phyloP scores from a whole-genome alignment of 2,888 invertebrate genomes.

The Pimpla rufipes region DNA sequence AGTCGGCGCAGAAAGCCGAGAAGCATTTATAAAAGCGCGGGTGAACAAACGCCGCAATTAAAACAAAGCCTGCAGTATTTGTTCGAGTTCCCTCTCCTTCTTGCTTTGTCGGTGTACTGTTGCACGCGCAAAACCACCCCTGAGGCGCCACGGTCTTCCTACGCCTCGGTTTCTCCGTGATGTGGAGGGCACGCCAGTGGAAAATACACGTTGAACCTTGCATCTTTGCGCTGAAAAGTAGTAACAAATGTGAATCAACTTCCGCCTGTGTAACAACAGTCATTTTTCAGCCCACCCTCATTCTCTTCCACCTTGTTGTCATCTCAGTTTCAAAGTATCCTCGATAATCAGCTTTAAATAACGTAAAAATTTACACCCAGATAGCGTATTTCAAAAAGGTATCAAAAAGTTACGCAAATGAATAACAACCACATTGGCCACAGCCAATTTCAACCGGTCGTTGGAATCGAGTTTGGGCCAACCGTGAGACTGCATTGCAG shows the following conservation, averaged over 20 bases:
- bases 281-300: conserved; percentile 38
- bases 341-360: background rate
- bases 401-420: too few relatives aligned
- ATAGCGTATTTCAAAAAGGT: too few relatives aligned
- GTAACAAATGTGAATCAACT: conserved; percentile 35
- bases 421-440: too few relatives aligned
- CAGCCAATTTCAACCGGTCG: too few relatives aligned
- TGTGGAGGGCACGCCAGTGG: background rate
- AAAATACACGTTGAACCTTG: background rate
- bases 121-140: conserved; percentile 57
- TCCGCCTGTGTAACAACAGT: conserved; percentile 45
- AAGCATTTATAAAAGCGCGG: conserved; percentile 73
- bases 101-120: conserved; percentile 22
- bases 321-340: background rate
- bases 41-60: conserved; percentile 80
- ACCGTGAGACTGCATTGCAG: too few relatives aligned
- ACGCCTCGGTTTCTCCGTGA: conserved; percentile 2
- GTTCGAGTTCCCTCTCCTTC: conserved; percentile 66
- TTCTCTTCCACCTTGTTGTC: background rate
- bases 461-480: too few relatives aligned
- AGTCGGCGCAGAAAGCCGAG: conserved; percentile 51
- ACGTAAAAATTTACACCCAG: too few relatives aligned
- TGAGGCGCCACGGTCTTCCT: conserved; percentile 57
- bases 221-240: conserved; percentile 32
- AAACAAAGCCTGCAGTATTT: conserved; percentile 80